Percentiles rank a stretch among this genome's conserved stretches.
Evolutionary conservation across 2,888 invertebrate species (phyloP).

Genomic region (Vandiemenella viatica): DNA sequence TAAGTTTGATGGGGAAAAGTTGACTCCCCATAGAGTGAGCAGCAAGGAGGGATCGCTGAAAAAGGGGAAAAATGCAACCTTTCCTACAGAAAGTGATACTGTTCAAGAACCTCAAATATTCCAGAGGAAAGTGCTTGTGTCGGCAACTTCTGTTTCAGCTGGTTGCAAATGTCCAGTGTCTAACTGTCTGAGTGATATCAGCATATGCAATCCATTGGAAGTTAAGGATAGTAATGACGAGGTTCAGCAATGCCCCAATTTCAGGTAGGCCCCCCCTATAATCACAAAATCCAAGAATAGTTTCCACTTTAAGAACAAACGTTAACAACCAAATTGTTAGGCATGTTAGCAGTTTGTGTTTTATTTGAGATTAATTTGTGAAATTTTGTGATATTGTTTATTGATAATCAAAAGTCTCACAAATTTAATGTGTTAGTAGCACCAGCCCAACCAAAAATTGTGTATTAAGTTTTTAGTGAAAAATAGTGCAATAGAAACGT

Average conservation of each 20-base stretch:
- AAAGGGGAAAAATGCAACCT: slow-evolving; percentile 26
- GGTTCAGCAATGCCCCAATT: slow-evolving; percentile 12
- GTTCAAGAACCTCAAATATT: slow-evolving; percentile 27
- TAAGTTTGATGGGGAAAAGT: slow-evolving; percentile 22
- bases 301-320: too few species aligned
- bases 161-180: not conserved
- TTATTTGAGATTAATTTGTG: too few species aligned
- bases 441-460: too few species aligned
- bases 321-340: too few species aligned
- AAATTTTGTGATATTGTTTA: too few species aligned
- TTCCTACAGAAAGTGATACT: slow-evolving; percentile 27
- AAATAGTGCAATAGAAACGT: too few species aligned
- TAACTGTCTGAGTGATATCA: not conserved
- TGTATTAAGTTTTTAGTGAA: too few species aligned
- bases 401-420: too few species aligned
- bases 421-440: too few species aligned
- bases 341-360: too few species aligned
- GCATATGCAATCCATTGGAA: slow-evolving; percentile 5
- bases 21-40: slow-evolving; percentile 29
- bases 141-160: not conserved
- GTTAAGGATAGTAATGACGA: slow-evolving; percentile 9
- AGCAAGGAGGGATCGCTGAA: slow-evolving; percentile 34
- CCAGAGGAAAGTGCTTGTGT: slow-evolving; percentile 4
- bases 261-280: slow-evolving; percentile 11
- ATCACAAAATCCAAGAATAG: too few species aligned